Evolutionary conservation across 1,140 invertebrate genomes (phyloP), one percentile per base, ranked within the genome.

Genomic region (Drosophila navojoa): DNA sequence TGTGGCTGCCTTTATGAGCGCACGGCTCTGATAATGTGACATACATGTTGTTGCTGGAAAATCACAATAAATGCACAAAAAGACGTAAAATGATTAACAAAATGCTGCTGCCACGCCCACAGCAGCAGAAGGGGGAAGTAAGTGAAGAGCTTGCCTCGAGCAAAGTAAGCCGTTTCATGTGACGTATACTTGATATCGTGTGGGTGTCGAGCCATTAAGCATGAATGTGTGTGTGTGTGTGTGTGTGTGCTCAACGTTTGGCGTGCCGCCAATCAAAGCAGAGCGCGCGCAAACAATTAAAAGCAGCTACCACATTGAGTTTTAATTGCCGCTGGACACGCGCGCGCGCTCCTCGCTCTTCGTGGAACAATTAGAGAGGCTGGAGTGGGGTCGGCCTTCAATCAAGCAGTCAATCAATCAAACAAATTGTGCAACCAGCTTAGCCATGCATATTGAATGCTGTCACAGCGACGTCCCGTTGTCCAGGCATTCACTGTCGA

Each of bases 321-420:
- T 86, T 82, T 87, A 86, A 86, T 86, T 86, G 82, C 82, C 42
- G 52, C 71, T 58, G 79, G 76, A 86, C 82, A 86, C 76, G 82
- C 82, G 54, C 76, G 82, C 82, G 54, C 76, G 4, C 10, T 25
- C 38, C 42, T 59, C 53, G 71, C 27, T 29, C 32, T 9, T 2
- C 63, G 53, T 55, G 42, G 59, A 64, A 71, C 53, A 54, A 32
- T 27, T 40, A 5, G 59, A 4, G 27, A 25, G 25, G 9, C n/a
- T 3, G n/a, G 2, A 4, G 22, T 16, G 15, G 4, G 7, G 5
- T 1, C 4, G 2, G 19, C 19, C 9, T n/a, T 74, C 79, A 87
- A 87, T 81, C 82, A 86, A 58, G 53, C 60, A 86, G 79, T 87
- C 82, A 81, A 85, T 85, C 82, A 85, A 81, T 77, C 79, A 81